Evolutionary conservation across 2,888 invertebrate species (phyloP).

Genomic region (Pemphredon lugubris): DNA sequence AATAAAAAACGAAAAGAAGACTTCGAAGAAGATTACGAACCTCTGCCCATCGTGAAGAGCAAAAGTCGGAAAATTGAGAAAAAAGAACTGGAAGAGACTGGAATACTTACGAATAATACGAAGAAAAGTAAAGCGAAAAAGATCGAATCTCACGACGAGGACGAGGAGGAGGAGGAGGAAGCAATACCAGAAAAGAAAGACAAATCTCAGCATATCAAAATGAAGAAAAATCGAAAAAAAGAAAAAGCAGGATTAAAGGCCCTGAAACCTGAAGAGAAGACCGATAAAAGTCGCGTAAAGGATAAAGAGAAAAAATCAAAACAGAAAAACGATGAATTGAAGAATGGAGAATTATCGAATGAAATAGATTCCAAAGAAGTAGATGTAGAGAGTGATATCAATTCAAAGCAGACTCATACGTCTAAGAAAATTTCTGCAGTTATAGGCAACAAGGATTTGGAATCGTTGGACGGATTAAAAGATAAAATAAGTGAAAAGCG

Average conservation of each 20-base stretch:
- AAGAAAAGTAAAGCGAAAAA: constrained; percentile 74
- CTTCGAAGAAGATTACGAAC: constrained; percentile 75
- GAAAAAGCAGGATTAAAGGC: constrained; percentile 63
- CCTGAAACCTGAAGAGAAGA: constrained; percentile 69
- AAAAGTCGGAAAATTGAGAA: constrained; percentile 75
- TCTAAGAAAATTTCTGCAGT: constrained; percentile 74
- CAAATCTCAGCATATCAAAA: constrained; percentile 55
- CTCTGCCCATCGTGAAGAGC: constrained; percentile 69
- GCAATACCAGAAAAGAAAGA: constrained; percentile 53
- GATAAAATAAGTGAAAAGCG: constrained; percentile 77
- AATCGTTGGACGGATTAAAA: constrained; percentile 78
- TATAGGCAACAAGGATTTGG: constrained; percentile 76
- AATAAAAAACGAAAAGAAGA: constrained; percentile 74
- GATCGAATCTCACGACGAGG: constrained; percentile 63
- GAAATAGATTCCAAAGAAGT: constrained; percentile 82
- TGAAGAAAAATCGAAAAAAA: constrained; percentile 67
- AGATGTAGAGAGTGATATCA: constrained; percentile 81
- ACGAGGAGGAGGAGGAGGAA: too few relatives aligned
- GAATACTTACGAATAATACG: constrained; percentile 57
- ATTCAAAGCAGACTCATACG: constrained; percentile 67
- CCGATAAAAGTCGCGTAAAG: constrained; percentile 79
- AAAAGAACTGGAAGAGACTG: constrained; percentile 68
- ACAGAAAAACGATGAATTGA: constrained; percentile 83
- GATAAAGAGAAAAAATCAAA: constrained; percentile 82
- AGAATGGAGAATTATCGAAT: constrained; percentile 83